Evolutionary conservation across 2,888 invertebrate species (phyloP).

Genomic region (Ornithoptera alexandrae): DNA sequence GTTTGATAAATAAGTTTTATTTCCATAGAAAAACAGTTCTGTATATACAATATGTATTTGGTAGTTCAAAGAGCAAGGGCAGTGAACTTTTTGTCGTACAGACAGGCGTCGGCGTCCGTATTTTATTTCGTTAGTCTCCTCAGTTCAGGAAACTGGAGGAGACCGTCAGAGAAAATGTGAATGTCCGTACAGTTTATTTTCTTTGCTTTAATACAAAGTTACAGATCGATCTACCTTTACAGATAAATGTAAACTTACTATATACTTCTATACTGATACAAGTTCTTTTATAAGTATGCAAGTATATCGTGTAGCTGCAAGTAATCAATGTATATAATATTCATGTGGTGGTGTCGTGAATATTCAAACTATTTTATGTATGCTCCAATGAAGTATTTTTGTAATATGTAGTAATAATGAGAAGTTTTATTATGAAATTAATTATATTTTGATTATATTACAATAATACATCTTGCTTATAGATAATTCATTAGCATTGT

Average conservation of each 20-base stretch:
- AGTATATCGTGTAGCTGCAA: too few species aligned
- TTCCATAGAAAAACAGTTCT: neutral
- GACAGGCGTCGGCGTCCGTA: slow-evolving; percentile 66
- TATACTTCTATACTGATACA: neutral
- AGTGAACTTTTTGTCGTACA: slow-evolving; percentile 65
- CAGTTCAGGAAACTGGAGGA: slow-evolving; percentile 49
- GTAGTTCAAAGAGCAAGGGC: slow-evolving; percentile 44
- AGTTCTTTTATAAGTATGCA: neutral
- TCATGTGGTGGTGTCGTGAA: slow-evolving; percentile 10
- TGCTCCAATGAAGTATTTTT: neutral
- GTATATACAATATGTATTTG: neutral
- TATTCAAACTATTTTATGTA: neutral
- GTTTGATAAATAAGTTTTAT: neutral
- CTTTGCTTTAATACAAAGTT: slow-evolving; percentile 39
- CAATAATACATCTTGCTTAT: too few species aligned
- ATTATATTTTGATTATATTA: too few species aligned
- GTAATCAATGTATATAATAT: neutral
- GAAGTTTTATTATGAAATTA: too few species aligned
- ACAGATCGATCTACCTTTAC: neutral
- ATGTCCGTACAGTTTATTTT: slow-evolving; percentile 55
- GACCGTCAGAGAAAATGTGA: slow-evolving; percentile 50
- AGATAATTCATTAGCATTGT: too few species aligned
- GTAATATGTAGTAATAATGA: neutral
- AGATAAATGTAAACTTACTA: neutral
- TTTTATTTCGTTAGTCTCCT: slow-evolving; percentile 61